Conservation (phyloP, 1,140 invertebrate species). For the Campoletis sonorensis region DNA sequence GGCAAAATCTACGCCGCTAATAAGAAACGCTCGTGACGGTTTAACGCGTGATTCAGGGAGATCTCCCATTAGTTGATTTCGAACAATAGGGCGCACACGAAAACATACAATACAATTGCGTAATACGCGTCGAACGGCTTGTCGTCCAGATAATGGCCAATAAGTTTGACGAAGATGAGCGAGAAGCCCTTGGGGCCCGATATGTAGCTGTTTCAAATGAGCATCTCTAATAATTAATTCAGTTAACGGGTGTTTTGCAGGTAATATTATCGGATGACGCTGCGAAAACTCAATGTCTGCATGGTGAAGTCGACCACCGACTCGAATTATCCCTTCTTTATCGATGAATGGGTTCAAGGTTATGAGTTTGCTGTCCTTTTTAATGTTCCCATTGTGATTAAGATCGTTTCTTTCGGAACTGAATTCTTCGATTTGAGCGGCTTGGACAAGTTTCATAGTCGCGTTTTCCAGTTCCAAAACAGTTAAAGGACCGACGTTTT, state of each 20-base stretch:
- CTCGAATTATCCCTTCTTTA: constrained; percentile 49
- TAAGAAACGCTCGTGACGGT: constrained; percentile 57
- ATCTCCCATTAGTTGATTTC: constrained; percentile 64
- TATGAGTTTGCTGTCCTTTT: constrained; percentile 51
- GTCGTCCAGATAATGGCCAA: constrained; percentile 51
- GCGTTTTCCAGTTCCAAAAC: constrained; percentile 20
- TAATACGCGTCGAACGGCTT: constrained; percentile 54
- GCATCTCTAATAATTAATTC: too few species aligned
- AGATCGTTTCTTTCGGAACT: too few species aligned
- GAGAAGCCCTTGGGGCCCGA: not conserved
- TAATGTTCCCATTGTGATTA: constrained; percentile 22
- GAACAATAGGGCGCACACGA: constrained; percentile 18
- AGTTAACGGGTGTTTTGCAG: too few species aligned
- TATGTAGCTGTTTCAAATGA: too few species aligned
- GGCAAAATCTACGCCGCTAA: constrained; percentile 61
- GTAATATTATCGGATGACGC: constrained; percentile 55
- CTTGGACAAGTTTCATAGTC: too few species aligned
- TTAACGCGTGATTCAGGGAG: constrained; percentile 60
- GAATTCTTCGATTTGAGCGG: too few species aligned
- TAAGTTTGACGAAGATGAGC: constrained; percentile 28
- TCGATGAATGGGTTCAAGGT: constrained; percentile 54
- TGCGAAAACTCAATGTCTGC: constrained; percentile 49
- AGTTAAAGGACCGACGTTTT: not conserved
- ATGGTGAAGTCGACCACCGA: constrained; percentile 58
- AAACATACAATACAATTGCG: constrained; percentile 56